Evolutionary conservation across 2,888 invertebrate genomes (phyloP).

Genomic region (Dorcus hopei): DNA sequence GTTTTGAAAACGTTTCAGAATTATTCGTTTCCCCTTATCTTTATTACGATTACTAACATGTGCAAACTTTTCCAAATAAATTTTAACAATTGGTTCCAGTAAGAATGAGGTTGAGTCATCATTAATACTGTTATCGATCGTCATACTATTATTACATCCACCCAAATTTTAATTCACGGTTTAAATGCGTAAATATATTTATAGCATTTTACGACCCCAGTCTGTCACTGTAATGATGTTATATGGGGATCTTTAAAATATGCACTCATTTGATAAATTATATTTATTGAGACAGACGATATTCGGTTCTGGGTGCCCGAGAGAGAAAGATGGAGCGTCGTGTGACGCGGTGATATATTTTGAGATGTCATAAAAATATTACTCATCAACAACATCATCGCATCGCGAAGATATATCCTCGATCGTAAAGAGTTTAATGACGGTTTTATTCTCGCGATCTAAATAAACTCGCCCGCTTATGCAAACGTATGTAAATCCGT

Average conservation of each 20-base stretch:
- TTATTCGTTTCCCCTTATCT: too few relatives aligned
- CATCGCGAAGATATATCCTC: conserved; percentile 10
- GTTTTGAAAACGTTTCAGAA: too few relatives aligned
- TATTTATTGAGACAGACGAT: conserved; percentile 13
- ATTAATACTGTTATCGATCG: not conserved
- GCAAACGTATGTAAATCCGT: too few relatives aligned
- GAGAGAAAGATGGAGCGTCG: not conserved
- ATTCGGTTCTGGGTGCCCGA: not conserved
- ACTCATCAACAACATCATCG: conserved; percentile 10
- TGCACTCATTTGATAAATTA: conserved; percentile 14
- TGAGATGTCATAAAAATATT: conserved; percentile 5
- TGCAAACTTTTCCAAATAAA: too few relatives aligned
- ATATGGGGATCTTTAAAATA: conserved; percentile 16
- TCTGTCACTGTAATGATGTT: conserved; percentile 17
- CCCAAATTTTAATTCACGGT: conserved; percentile 17
- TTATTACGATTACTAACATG: too few relatives aligned
- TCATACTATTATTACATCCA: conserved; percentile 4
- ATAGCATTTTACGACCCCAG: conserved; percentile 21
- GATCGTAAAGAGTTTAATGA: conserved; percentile 10
- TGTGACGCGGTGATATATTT: not conserved
- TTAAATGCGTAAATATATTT: conserved; percentile 22
- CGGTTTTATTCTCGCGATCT: too few relatives aligned
- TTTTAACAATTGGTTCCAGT: too few relatives aligned
- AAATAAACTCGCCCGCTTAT: too few relatives aligned
- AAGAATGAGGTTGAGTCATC: not conserved